Base-by-base conservation (phyloP, 2,113 vertebrate genomes). In the Toxotes jaculatrix region DNA sequence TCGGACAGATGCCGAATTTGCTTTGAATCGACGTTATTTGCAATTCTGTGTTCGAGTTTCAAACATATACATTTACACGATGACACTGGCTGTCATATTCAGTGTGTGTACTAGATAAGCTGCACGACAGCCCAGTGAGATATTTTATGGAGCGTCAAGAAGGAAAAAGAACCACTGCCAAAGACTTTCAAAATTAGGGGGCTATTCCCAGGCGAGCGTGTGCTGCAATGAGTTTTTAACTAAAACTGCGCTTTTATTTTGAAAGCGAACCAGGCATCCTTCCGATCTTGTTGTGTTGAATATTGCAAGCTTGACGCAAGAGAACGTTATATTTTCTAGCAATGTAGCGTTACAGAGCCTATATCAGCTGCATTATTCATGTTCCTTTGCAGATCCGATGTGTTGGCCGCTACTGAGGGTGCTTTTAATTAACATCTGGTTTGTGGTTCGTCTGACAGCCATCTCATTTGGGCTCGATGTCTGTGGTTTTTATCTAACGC, bases 281-380 rank as follows among this genome's bases (percentile, higher is more conserved):
- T 79, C 88, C 80, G 59, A 1, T 69, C 0, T 17, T 1, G 11
- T 3, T 11, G 12, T 4, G 56, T 31, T 77, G 4, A 1, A 0
- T 61, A 31, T 32, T 3, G 51, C 61, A 1, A 68, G 0, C 70
- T 92, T 90, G 63, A 74, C 55, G 32, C 62, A 3, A 7, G 4
- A 0, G 42, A n/a, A 32, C 55, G 4, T 73, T 73, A 27, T 45
- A 77, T 90, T 91, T 87, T 81, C 51, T n/a, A 40, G 74, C 84
- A 61, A 38, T 83, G 80, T 77, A 69, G 55, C 72, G 40, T 81
- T 79, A 87, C 62, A 19, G 82, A 87, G 80, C 77, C 90, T 76
- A 87, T 72, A 91, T 65, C 75, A 87, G 86, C 86, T 93, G 91
- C 91, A 93, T 93, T 90, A 93, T 93, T 93, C 89, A 90, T 93